Percentiles rank a stretch among this genome's conserved stretches.
Conservation (phyloP, 2,888 invertebrate species). For the Drosophila barbarae region DNA sequence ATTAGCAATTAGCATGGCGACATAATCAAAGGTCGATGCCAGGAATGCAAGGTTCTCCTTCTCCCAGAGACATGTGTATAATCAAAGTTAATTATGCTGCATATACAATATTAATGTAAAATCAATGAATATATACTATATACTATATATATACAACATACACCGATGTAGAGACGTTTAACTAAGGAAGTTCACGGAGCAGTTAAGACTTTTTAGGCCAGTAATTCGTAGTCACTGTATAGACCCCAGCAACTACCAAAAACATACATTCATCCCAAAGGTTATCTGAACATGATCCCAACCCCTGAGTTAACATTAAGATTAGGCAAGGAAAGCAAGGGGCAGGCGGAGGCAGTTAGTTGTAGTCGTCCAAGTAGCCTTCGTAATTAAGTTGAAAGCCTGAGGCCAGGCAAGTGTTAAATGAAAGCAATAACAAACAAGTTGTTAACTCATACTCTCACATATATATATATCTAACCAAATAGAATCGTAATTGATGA, state of each 20-base stretch:
- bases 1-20: conserved; percentile 57
- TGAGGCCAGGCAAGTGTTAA: conserved; percentile 49
- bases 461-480: conserved; percentile 19
- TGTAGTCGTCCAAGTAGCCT: conserved; percentile 54
- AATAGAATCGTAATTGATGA: conserved; percentile 28
- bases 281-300: conserved; percentile 37
- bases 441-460: conserved; percentile 42
- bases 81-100: conserved; percentile 68
- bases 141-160: conserved; percentile 24
- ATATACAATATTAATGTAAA: conserved; percentile 62
- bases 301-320: conserved; percentile 66
- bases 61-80: conserved; percentile 55
- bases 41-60: conserved; percentile 14
- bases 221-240: conserved; percentile 45
- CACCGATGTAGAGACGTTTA: conserved; percentile 12
- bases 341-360: conserved; percentile 39
- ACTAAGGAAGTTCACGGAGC: conserved; percentile 31
- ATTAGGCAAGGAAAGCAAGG: conserved; percentile 33
- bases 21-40: conserved; percentile 19
- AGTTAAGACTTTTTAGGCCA: conserved; percentile 56
- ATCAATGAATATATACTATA: conserved; percentile 19
- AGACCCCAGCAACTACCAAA: conserved; percentile 24
- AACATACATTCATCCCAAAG: conserved; percentile 23
- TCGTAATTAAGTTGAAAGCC: conserved; percentile 58
- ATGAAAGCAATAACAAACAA: conserved; percentile 61